Conservation (phyloP, 1,140 invertebrate species). For the Akabosia matsudoensis region DNA sequence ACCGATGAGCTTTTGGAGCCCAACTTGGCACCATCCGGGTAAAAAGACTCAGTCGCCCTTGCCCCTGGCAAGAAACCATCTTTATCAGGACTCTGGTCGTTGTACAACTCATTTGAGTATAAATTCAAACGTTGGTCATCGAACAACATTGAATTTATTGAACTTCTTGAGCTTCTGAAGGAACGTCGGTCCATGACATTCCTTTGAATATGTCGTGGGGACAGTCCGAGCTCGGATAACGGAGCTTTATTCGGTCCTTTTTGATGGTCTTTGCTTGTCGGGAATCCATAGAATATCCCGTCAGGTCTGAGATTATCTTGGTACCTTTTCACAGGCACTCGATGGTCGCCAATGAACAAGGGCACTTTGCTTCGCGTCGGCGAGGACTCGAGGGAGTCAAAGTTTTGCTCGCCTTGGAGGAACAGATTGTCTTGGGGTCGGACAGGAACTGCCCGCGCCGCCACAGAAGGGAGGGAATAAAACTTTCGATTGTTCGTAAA, state of each 20-base stretch:
- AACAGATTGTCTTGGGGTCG: constrained; percentile 56
- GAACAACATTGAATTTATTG: neutral
- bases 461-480: constrained; percentile 35
- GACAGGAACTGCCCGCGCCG: constrained; percentile 46
- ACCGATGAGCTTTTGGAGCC: neutral
- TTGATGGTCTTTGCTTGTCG: neutral
- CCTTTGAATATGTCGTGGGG: neutral
- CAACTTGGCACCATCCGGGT: neutral
- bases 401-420: neutral
- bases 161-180: neutral
- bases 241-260: neutral
- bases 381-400: neutral
- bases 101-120: neutral
- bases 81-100: neutral
- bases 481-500: neutral
- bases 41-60: neutral
- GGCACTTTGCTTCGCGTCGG: neutral
- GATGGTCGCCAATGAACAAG: constrained; percentile 47
- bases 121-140: neutral
- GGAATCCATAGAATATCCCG: constrained; percentile 45
- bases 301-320: constrained; percentile 58
- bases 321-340: constrained; percentile 53
- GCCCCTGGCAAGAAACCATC: neutral
- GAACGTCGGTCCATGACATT: neutral
- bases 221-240: neutral